Evolutionary conservation across 2,888 invertebrate species (phyloP).

Genomic region (Acleris literana): DNA sequence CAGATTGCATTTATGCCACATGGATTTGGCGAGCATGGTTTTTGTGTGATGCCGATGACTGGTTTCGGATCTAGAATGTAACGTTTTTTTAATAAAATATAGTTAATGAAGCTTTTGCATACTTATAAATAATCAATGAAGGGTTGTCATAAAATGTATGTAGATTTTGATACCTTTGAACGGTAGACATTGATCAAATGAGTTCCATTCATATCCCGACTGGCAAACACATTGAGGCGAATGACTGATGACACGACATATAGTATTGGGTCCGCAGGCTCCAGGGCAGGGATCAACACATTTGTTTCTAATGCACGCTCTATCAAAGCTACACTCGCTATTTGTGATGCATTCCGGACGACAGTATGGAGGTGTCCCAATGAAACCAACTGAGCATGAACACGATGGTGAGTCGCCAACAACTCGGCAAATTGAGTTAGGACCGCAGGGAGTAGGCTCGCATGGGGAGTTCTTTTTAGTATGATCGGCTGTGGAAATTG

Average conservation of each 20-base stretch:
- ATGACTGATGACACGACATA: conserved; percentile 92
- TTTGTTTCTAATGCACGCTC: conserved; percentile 90
- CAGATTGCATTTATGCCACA: conserved; percentile 88
- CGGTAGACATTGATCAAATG: conserved; percentile 87
- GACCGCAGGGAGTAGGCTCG: conserved; percentile 90
- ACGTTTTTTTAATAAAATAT: conserved; percentile 15
- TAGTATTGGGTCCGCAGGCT: conserved; percentile 89
- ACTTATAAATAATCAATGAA: background rate
- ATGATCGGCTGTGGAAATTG: conserved; percentile 54
- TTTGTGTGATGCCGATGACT: conserved; percentile 46
- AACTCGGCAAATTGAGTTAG: conserved; percentile 87
- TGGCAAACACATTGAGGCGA: conserved; percentile 93
- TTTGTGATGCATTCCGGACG: conserved; percentile 92
- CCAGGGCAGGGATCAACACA: conserved; percentile 92
- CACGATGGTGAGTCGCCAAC: conserved; percentile 85
- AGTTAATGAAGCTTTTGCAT: background rate
- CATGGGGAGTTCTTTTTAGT: conserved; percentile 79
- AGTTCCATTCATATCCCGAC: conserved; percentile 88
- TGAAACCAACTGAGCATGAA: conserved; percentile 88
- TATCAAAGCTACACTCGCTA: conserved; percentile 89
- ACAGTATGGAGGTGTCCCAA: conserved; percentile 89
- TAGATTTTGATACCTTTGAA: conserved; percentile 58
- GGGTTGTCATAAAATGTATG: background rate
- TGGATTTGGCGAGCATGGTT: conserved; percentile 85
- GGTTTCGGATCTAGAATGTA: conserved; percentile 55